phyloP scores from a whole-genome alignment of 2,888 invertebrate species.

The Ornithoptera alexandrae region DNA sequence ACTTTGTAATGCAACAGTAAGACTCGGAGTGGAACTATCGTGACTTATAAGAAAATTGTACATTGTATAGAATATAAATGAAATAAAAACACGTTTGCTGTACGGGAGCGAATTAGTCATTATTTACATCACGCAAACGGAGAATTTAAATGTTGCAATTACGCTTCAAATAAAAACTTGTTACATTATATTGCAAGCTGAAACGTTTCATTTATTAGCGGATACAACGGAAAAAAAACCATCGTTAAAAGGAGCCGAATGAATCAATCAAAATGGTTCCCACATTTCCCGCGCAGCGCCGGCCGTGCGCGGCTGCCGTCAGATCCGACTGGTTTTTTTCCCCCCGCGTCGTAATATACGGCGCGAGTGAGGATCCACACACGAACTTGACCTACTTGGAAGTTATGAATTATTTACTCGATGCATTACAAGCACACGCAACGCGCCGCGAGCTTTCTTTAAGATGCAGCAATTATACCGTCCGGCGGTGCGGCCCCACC shows the following conservation, averaged over 20 bases:
- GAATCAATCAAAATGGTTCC: conserved; percentile 15
- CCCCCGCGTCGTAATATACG: conserved; percentile 6
- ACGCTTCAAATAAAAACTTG: no score
- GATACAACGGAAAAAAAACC: neutral
- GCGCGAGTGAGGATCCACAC: conserved; percentile 36
- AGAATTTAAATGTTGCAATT: neutral
- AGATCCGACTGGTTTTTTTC: conserved; percentile 27
- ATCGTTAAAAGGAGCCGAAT: conserved; percentile 1
- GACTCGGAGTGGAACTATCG: no score
- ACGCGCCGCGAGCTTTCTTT: conserved; percentile 38
- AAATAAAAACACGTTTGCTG: no score
- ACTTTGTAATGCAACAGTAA: no score
- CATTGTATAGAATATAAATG: no score
- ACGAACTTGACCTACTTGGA: conserved; percentile 66
- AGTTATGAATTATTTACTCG: conserved; percentile 59
- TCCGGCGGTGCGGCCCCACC: conserved; percentile 26
- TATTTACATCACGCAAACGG: neutral
- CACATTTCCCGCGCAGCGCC: conserved; percentile 9
- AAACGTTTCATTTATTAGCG: neutral
- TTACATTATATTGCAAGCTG: neutral
- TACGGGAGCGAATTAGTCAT: neutral
- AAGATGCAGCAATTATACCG: conserved; percentile 38
- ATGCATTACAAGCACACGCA: conserved; percentile 41
- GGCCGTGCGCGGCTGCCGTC: conserved; percentile 16
- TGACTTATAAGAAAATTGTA: no score